These are phyloP conservation scores for Leuciscus waleckii DNA, from an alignment of 2,797 vertebrate genomes.

Conservation along the genomic window DNA sequence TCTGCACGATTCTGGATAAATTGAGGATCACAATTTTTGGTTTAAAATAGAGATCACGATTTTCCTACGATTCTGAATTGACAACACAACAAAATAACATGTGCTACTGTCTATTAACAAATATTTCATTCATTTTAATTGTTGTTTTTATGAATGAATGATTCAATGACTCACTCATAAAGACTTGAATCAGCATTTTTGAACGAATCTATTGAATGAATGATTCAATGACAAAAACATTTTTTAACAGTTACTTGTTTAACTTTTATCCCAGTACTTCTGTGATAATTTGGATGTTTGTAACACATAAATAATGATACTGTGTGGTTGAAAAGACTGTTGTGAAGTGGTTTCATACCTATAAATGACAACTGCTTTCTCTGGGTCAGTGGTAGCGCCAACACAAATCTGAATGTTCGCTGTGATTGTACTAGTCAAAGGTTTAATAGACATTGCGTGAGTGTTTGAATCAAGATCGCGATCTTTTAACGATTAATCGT, in stretches of 20 bases:
- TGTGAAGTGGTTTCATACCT: neutral
- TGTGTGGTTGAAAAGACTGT: neutral
- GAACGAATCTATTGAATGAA: neutral
- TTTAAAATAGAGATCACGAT: too few species aligned
- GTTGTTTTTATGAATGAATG: too few species aligned
- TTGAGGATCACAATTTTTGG: too few species aligned
- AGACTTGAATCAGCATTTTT: too few species aligned
- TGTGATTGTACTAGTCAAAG: neutral
- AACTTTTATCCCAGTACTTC: neutral
- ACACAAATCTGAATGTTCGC: neutral
- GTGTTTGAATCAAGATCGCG: too few species aligned
- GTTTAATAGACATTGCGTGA: neutral
- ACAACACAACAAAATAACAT: neutral
- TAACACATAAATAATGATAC: neutral
- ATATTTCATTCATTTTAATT: too few species aligned
- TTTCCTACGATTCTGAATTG: neutral
- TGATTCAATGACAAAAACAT: neutral
- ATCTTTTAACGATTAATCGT: neutral
- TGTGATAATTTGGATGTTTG: neutral
- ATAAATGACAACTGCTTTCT: neutral
- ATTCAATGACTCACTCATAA: too few species aligned
- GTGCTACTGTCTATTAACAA: too few species aligned
- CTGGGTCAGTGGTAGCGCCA: neutral
- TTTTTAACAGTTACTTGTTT: neutral
- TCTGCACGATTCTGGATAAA: too few species aligned